Conservation (phyloP, 2,797 vertebrate species). For the Euthynnus affinis region DNA sequence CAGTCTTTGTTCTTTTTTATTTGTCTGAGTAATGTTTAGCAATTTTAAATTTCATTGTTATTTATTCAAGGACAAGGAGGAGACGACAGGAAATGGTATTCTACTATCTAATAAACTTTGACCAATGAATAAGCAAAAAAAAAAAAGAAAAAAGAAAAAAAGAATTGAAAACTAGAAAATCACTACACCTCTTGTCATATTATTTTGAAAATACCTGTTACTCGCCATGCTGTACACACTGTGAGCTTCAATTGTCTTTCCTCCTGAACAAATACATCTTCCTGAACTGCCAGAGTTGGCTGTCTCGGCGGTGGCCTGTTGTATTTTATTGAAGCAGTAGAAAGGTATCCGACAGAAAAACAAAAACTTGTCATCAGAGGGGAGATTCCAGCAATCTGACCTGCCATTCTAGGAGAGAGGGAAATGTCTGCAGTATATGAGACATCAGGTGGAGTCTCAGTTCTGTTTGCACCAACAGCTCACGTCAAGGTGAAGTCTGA, state of each 20-base stretch:
- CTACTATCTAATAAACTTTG: slow-evolving; percentile 33
- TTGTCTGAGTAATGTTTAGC: slow-evolving; percentile 15
- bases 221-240: slow-evolving; percentile 20
- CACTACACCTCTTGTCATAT: background rate
- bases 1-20: slow-evolving; percentile 18
- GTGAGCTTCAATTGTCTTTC: slow-evolving; percentile 15
- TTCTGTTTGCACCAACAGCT: slow-evolving; percentile 67
- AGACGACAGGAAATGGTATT: slow-evolving; percentile 24
- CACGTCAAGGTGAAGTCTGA: slow-evolving; percentile 69
- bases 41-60: slow-evolving; percentile 30
- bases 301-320: slow-evolving; percentile 22
- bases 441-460: slow-evolving; percentile 52
- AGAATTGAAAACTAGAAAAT: slow-evolving; percentile 30
- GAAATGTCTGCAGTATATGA: slow-evolving; percentile 49
- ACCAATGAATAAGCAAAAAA: slow-evolving; percentile 32
- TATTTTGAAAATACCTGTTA: slow-evolving; percentile 11
- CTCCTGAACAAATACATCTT: slow-evolving; percentile 27
- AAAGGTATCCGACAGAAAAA: slow-evolving; percentile 58
- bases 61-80: slow-evolving; percentile 44
- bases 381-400: slow-evolving; percentile 53
- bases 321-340: slow-evolving; percentile 44
- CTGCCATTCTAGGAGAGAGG: slow-evolving; percentile 55
- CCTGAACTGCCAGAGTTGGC: slow-evolving; percentile 33
- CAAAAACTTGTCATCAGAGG: slow-evolving; percentile 61
- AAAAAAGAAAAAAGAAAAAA: too few relatives aligned